Evolutionary conservation across 1,140 invertebrate genomes (phyloP).

Genomic region (Mamestra configurata): DNA sequence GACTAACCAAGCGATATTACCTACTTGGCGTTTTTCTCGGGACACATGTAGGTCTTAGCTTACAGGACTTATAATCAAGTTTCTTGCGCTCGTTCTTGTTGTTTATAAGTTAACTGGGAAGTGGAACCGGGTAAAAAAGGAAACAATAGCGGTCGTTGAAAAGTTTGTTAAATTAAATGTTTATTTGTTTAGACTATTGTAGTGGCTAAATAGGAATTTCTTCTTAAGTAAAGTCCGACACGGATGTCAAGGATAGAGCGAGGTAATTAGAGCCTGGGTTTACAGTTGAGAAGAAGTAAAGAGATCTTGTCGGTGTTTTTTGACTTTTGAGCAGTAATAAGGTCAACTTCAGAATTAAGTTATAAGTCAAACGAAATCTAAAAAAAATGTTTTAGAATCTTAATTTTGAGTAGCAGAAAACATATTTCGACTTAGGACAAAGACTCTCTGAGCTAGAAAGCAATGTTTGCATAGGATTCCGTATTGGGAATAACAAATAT

Average conservation of each 20-base stretch:
- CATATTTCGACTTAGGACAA: not conserved
- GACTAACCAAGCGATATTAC: not conserved
- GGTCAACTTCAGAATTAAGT: too few species aligned
- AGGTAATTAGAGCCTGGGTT: too few species aligned
- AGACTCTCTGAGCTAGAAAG: not conserved
- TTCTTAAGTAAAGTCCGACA: too few species aligned
- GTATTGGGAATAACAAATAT: slow-evolving; percentile 33
- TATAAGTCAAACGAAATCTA: too few species aligned
- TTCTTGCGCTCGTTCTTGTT: slow-evolving; percentile 5
- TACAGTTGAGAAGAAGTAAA: too few species aligned
- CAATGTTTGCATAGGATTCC: not conserved
- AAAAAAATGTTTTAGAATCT: too few species aligned
- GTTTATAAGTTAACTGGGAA: not conserved
- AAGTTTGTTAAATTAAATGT: not conserved
- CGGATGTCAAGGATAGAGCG: too few species aligned
- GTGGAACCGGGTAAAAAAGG: not conserved
- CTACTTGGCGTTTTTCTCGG: not conserved
- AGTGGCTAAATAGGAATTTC: not conserved
- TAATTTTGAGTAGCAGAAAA: too few species aligned
- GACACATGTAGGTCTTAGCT: slow-evolving; percentile 20
- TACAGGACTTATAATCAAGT: slow-evolving; percentile 25
- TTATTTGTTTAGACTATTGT: not conserved
- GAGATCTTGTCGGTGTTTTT: too few species aligned
- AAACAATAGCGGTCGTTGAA: not conserved
- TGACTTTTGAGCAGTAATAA: too few species aligned